Evolutionary conservation across 2,888 invertebrate species (phyloP).

Genomic region (Malacosoma neustria): DNA sequence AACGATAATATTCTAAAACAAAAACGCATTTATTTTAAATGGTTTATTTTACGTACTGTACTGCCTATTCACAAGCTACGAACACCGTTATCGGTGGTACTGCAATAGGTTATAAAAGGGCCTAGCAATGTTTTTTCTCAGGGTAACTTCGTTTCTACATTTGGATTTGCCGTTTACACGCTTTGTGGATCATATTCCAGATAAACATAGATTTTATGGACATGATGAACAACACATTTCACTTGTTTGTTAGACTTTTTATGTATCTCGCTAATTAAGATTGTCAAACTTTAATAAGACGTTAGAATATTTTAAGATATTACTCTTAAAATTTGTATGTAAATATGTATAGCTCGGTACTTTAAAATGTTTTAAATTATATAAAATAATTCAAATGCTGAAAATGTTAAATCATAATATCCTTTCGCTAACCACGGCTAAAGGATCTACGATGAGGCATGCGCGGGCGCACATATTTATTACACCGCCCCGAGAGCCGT

Average conservation of each 20-base stretch:
- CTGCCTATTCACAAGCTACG: neutral
- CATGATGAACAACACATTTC: no score
- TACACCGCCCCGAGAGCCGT: slow-evolving; percentile 4
- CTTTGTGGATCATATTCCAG: neutral
- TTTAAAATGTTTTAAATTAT: no score
- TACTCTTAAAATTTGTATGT: no score
- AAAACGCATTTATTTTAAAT: no score
- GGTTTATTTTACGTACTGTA: neutral
- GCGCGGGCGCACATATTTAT: slow-evolving; percentile 3
- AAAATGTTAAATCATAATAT: no score
- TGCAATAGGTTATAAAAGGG: neutral
- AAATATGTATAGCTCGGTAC: no score
- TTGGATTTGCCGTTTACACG: slow-evolving; percentile 12
- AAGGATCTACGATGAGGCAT: neutral
- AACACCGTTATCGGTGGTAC: neutral
- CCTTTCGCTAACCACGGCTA: neutral
- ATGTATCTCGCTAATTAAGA: no score
- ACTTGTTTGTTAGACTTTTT: no score
- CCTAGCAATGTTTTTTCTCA: slow-evolving; percentile 3
- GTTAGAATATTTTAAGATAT: no score
- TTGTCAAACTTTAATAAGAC: no score
- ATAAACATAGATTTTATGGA: neutral
- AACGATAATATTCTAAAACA: no score
- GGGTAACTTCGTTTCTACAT: slow-evolving; percentile 26
- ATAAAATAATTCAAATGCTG: no score